Evolutionary conservation across 2,888 invertebrate genomes (phyloP), one percentile per base, ranked within the genome.

Genomic region (Orthosia gracilis): DNA sequence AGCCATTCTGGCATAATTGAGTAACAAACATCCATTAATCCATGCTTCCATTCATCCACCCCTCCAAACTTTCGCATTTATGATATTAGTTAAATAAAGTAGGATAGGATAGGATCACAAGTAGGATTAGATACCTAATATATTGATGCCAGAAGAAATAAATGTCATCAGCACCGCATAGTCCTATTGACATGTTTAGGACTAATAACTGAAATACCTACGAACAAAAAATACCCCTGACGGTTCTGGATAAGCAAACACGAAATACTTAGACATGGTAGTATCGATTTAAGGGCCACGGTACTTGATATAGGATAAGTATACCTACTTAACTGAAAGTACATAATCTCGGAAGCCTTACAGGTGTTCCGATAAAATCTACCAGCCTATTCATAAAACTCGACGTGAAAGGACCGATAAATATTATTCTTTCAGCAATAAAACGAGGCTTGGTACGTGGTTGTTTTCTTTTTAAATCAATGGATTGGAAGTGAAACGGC

Each of bases 341-440:
- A 81, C 66, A 50, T 69, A 64, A 80, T 81, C 77, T 73, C 77
- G 26, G 82, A 82, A 81, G 57, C 67, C 82, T 47, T 57, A 69
- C 58, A 77, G 73, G 69, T 77, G 73, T 67, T 59, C 45, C 59
- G 55, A 73, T 67, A 75, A 67, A 54, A 73, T 77, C 72, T 57
- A 54, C 23, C 54, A 57, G 18, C 45, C 61, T 54, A 31, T 66
- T 52, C 66, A 55, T 76, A 69, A 64, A 71, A 55, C 23, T 72
- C 23, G 26, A 47, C 55, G 52, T 23, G 13, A 4, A 76, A 58
- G 13, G 47, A 63, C 5, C 65, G 21, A 79, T 78, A 66, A 72
- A 66, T 50, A 7, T 52, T 65, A 65, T 71, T 52, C 66, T 57
- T 65, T 73, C 12, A 49, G 18, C 23, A 71, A 71, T 66, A 50